Evolutionary conservation across 1,140 invertebrate genomes (phyloP).

Genomic region (Euglossa dilemma): DNA sequence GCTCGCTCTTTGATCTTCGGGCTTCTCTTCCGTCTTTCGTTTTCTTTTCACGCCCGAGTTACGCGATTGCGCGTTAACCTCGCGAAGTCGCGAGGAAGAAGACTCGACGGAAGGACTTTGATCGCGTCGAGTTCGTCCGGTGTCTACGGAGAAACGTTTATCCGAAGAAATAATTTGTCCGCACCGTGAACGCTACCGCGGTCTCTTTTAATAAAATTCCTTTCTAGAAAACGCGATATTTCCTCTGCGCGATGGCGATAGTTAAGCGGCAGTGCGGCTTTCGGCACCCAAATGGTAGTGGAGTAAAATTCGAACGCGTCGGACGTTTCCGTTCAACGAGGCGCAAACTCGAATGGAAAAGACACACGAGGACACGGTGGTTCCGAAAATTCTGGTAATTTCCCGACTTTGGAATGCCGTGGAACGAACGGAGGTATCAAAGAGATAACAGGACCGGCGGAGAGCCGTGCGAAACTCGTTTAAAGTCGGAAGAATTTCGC

Average conservation of each 20-base stretch:
- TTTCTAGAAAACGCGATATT: conserved; percentile 23
- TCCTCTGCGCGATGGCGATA: not conserved
- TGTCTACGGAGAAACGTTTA: not conserved
- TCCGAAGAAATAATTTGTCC: conserved; percentile 5
- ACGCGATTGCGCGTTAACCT: not conserved
- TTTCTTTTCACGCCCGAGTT: not conserved
- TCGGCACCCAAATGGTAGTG: not conserved
- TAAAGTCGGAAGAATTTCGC: not conserved
- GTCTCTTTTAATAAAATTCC: conserved; percentile 22
- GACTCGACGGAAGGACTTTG: not conserved
- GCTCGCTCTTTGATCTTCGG: not conserved
- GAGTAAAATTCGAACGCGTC: conserved; percentile 18
- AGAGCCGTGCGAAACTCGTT: not conserved
- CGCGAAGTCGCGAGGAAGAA: not conserved
- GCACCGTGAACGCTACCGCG: not conserved
- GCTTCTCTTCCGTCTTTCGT: not conserved
- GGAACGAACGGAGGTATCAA: not conserved
- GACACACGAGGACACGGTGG: too few species aligned
- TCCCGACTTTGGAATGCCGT: not conserved
- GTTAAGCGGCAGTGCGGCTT: too few species aligned
- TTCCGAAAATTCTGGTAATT: not conserved
- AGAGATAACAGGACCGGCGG: not conserved
- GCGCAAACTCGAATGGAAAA: not conserved
- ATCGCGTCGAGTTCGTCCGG: not conserved
- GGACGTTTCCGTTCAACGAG: not conserved